Evolutionary conservation across 2,888 invertebrate genomes (phyloP).

Genomic region (Erpobdella octoculata): DNA sequence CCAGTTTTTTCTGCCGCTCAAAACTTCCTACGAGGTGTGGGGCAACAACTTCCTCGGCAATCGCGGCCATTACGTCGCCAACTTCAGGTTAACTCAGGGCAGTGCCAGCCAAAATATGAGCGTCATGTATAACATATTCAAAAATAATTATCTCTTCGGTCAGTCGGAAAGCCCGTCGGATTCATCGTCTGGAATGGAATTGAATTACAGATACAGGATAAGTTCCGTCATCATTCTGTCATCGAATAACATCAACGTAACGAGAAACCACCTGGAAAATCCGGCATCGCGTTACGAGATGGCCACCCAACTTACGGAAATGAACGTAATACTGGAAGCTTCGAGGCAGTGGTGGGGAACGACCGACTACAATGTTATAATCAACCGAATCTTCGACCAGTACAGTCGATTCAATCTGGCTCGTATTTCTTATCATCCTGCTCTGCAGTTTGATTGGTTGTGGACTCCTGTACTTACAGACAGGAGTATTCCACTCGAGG

Average conservation of each 20-base stretch:
- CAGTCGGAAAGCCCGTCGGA: background rate
- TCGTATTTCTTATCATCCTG: constrained; percentile 81
- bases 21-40: constrained; percentile 46
- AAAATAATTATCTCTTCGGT: constrained; percentile 71
- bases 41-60: constrained; percentile 80
- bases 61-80: constrained; percentile 76
- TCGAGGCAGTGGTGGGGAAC: constrained; percentile 84
- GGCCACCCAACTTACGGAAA: constrained; percentile 86
- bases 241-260: constrained; percentile 79
- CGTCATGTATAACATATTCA: constrained; percentile 74
- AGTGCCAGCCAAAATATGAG: constrained; percentile 68
- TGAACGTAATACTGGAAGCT: constrained; percentile 64
- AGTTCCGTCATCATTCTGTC: constrained; percentile 85
- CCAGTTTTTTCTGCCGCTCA: constrained; percentile 46
- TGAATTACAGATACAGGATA: constrained; percentile 82
- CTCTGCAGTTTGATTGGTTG: constrained; percentile 69
- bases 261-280: constrained; percentile 83
- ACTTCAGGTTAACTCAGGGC: constrained; percentile 78
- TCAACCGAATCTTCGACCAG: constrained; percentile 46
- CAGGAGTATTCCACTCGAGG: constrained; percentile 67
- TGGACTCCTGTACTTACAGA: constrained; percentile 73
- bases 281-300: constrained; percentile 84
- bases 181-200: constrained; percentile 28
- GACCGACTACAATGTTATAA: constrained; percentile 37
- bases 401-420: constrained; percentile 73